A percentile compares a stretch with the other conserved stretches of the same genome.
These are phyloP conservation scores for Calcarius ornatus DNA, from an alignment of 2,113 vertebrate genomes.

Conservation along the genomic window DNA sequence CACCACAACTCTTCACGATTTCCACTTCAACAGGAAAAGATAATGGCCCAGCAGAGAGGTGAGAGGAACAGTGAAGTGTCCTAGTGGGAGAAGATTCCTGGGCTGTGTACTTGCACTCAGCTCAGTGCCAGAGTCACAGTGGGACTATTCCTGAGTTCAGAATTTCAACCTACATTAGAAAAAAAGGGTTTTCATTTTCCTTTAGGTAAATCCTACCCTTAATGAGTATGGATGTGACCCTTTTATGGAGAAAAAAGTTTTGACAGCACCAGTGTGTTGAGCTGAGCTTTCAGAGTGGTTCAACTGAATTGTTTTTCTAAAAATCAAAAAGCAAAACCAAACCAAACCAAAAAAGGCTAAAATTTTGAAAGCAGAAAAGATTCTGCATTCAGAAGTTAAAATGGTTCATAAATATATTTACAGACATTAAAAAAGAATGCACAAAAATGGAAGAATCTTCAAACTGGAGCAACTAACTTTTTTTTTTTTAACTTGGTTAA, in stretches of 20 bases:
- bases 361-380: not conserved
- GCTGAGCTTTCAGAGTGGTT: not conserved
- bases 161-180: not conserved
- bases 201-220: not conserved
- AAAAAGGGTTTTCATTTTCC: not conserved
- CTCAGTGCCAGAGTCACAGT: too few relatives aligned
- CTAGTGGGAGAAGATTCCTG: not conserved
- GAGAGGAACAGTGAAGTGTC: not conserved
- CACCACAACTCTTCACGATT: not conserved
- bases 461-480: accelerated
- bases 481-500: not conserved
- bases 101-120: too few relatives aligned
- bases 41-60: not conserved
- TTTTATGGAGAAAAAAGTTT: not conserved
- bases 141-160: too few relatives aligned
- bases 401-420: not conserved
- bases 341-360: not conserved
- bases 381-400: not conserved
- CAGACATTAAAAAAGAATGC: not conserved
- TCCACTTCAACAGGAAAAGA: not conserved
- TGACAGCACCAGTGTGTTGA: not conserved
- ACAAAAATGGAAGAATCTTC: not conserved
- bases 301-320: not conserved
- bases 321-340: not conserved
- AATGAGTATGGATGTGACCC: not conserved